Evolutionary conservation across 1,140 invertebrate species (phyloP).

Genomic region (Lordiphosa stackelbergi): DNA sequence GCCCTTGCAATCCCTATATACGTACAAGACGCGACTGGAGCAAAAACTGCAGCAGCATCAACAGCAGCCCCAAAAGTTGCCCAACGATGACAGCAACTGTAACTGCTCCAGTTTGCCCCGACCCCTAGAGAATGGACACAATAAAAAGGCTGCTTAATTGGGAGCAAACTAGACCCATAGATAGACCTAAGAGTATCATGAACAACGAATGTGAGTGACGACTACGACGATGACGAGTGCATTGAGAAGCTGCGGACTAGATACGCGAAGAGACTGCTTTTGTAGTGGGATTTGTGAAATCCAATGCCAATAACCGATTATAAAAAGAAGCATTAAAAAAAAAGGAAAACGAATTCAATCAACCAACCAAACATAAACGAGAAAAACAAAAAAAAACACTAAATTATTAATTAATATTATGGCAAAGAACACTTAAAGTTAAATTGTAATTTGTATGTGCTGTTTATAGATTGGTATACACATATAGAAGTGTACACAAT

Average conservation of each 20-base stretch:
- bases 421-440: conserved; percentile 29
- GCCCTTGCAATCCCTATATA: conserved; percentile 87
- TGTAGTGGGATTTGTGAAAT: conserved; percentile 41
- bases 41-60: conserved; percentile 46
- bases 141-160: conserved; percentile 47
- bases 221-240: conserved; percentile 7
- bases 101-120: conserved; percentile 23
- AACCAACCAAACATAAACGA: conserved; percentile 31
- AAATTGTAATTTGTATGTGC: conserved; percentile 44
- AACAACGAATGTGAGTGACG: conserved; percentile 22
- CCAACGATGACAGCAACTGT: conserved; percentile 46
- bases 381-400: conserved; percentile 33
- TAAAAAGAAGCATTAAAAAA: conserved; percentile 7
- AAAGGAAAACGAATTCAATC: conserved; percentile 19
- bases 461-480: conserved; percentile 39
- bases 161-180: background rate
- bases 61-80: conserved; percentile 38
- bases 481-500: conserved; percentile 25
- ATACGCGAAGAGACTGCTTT: conserved; percentile 42
- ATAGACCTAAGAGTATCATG: background rate
- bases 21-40: conserved; percentile 63
- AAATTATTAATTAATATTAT: conserved; percentile 31
- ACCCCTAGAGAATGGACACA: conserved; percentile 62
- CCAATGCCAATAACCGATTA: conserved; percentile 39
- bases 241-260: conserved; percentile 31